Evolutionary conservation across 1,140 invertebrate species (phyloP).

Genomic region (Trialeurodes vaporariorum): DNA sequence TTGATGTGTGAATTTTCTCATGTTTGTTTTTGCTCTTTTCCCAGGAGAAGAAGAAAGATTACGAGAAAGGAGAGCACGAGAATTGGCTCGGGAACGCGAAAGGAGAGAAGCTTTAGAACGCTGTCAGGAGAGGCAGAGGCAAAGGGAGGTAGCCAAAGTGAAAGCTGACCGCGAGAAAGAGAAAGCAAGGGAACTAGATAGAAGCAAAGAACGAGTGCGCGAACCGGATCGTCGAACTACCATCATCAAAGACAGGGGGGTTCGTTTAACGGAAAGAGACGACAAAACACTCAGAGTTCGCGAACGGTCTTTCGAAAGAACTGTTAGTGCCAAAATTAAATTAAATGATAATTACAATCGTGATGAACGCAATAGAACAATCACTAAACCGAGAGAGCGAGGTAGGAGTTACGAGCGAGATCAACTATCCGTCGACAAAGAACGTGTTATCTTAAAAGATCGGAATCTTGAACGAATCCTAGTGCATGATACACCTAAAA

Average conservation of each 20-base stretch:
- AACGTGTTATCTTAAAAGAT: slow-evolving; percentile 19
- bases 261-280: slow-evolving; percentile 9
- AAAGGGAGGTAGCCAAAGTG: slow-evolving; percentile 31
- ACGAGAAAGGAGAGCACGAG: slow-evolving; percentile 17
- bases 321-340: slow-evolving; percentile 1
- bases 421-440: slow-evolving; percentile 16
- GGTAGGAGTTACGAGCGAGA: slow-evolving; percentile 17
- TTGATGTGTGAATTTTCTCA: too few species aligned
- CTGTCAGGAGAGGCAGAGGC: slow-evolving; percentile 32
- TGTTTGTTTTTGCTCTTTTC: too few species aligned
- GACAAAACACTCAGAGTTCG: slow-evolving; percentile 10
- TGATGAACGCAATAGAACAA: not conserved
- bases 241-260: not conserved
- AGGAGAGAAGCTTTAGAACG: slow-evolving; percentile 25
- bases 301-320: slow-evolving; percentile 15
- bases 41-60: not conserved
- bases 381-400: slow-evolving; percentile 5
- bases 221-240: slow-evolving; percentile 9
- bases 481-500: slow-evolving; percentile 15
- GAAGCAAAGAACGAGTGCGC: slow-evolving; percentile 23
- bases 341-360: not conserved
- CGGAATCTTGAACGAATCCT: slow-evolving; percentile 15
- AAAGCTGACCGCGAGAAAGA: slow-evolving; percentile 26
- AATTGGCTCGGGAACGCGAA: slow-evolving; percentile 24
- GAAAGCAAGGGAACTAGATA: slow-evolving; percentile 29